Evolutionary conservation across 2,888 invertebrate genomes (phyloP).

Genomic region (Tromatobia lineatoria): DNA sequence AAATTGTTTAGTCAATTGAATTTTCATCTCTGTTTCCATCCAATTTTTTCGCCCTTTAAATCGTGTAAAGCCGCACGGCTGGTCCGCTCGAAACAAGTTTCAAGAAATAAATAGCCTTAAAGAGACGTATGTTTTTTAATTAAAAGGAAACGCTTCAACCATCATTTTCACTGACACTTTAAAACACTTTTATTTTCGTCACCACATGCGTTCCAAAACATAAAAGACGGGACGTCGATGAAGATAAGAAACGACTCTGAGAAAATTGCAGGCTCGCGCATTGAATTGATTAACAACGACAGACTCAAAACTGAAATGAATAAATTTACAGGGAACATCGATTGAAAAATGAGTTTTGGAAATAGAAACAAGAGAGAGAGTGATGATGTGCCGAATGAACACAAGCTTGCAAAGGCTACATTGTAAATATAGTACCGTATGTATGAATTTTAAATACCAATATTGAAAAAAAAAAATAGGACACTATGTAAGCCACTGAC

Average conservation of each 20-base stretch:
- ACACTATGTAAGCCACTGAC: constrained; percentile 72
- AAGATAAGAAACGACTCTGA: background rate
- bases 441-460: constrained; percentile 64
- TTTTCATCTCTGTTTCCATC: no score
- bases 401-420: constrained; percentile 49
- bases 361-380: background rate
- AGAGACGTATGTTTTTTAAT: no score
- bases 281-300: constrained; percentile 4
- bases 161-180: background rate
- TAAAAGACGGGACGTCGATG: background rate
- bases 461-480: constrained; percentile 65
- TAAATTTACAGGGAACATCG: background rate
- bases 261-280: background rate
- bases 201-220: constrained; percentile 6
- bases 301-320: background rate
- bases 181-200: background rate
- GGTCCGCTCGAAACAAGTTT: no score
- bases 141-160: background rate
- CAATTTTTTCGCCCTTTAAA: no score
- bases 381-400: constrained; percentile 24
- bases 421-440: constrained; percentile 74
- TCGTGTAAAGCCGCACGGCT: no score
- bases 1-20: no score
- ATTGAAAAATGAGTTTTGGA: constrained; percentile 5
- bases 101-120: no score